These are phyloP conservation scores for Lepidurus apus DNA, from an alignment of 1,140 invertebrate species.

Conservation along the genomic window DNA sequence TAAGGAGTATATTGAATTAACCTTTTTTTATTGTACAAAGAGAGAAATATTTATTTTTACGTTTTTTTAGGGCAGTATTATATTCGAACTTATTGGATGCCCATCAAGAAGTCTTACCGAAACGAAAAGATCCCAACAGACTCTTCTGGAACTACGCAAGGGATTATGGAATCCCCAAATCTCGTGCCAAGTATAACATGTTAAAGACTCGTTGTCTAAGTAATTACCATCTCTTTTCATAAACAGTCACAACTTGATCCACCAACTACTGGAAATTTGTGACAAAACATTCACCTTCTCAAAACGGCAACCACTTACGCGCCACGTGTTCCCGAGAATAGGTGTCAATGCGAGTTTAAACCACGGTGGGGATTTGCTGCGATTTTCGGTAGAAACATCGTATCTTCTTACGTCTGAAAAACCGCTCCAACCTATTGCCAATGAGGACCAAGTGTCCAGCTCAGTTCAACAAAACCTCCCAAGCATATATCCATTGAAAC, in stretches of 20 bases:
- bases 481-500: conserved; percentile 62
- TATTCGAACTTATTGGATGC: conserved; percentile 70
- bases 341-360: conserved; percentile 44
- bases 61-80: conserved; percentile 52
- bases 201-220: conserved; percentile 3
- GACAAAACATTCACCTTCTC: conserved; percentile 17
- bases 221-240: conserved; percentile 27
- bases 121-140: conserved; percentile 59
- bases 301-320: conserved; percentile 26
- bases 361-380: conserved; percentile 57
- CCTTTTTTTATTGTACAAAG: conserved; percentile 13
- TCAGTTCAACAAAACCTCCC: conserved; percentile 53
- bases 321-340: conserved; percentile 26
- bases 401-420: conserved; percentile 58
- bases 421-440: conserved; percentile 53
- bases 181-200: conserved; percentile 61
- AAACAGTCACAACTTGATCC: conserved; percentile 32
- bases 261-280: neutral
- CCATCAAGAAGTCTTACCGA: conserved; percentile 67
- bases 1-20: conserved; percentile 44
- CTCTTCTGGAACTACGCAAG: conserved; percentile 65
- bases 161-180: conserved; percentile 62
- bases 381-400: conserved; percentile 58
- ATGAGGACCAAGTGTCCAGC: conserved; percentile 43
- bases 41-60: conserved; percentile 22